These are phyloP conservation scores for Macquaria australasica DNA, from an alignment of 2,113 vertebrate species.

Conservation along the genomic window DNA sequence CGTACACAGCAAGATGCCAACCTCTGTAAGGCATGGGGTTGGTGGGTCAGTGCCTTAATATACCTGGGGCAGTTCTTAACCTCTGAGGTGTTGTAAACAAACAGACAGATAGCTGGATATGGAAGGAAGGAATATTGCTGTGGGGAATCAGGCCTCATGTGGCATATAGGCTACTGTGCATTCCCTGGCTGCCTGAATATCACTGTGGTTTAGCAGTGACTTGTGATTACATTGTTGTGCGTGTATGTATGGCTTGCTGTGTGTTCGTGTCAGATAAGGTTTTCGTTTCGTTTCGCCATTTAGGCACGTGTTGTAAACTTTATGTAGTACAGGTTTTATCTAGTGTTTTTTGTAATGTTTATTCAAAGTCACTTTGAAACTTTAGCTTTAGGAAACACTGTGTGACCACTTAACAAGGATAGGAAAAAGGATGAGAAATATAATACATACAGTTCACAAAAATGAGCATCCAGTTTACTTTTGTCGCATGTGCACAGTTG, in stretches of 20 bases:
- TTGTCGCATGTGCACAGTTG: background rate
- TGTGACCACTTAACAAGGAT: background rate
- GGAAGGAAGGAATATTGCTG: constrained; percentile 42
- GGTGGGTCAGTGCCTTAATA: constrained; percentile 46
- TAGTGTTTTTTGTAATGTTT: background rate
- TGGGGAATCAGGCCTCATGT: constrained; percentile 56
- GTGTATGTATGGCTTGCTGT: constrained; percentile 18
- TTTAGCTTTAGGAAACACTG: background rate
- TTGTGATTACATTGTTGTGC: constrained; percentile 42
- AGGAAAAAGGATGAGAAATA: background rate
- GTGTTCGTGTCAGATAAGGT: constrained; percentile 28
- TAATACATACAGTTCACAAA: background rate
- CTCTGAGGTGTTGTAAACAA: constrained; percentile 69
- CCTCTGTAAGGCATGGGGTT: constrained; percentile 49
- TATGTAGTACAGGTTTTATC: background rate
- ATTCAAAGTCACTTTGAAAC: background rate
- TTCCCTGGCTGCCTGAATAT: constrained; percentile 23
- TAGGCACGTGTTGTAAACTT: background rate
- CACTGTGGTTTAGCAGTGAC: constrained; percentile 18
- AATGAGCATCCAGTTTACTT: background rate
- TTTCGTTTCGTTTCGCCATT: too few relatives aligned
- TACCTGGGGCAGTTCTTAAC: constrained; percentile 74
- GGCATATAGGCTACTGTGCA: constrained; percentile 43
- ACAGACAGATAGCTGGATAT: constrained; percentile 59
- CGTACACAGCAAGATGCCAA: constrained; percentile 58